Conservation (phyloP, 1,140 invertebrate species). For the Megalopta genalis region DNA sequence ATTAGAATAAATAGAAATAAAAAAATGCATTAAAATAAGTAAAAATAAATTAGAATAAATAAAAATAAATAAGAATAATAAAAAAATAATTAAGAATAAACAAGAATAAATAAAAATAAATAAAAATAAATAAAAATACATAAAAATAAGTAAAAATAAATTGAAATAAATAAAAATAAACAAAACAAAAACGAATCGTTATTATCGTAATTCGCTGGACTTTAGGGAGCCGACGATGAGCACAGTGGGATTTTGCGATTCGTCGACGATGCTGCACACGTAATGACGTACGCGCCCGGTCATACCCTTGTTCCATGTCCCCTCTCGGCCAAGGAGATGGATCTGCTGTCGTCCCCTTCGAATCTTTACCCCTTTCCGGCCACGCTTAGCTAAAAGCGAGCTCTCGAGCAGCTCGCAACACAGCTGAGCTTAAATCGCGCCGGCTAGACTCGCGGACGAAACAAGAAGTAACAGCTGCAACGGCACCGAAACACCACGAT, state of each 20-base stretch:
- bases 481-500: conserved; percentile 51
- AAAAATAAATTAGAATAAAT: no score
- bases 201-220: no score
- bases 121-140: no score
- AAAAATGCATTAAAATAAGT: no score
- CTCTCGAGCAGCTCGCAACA: conserved; percentile 32
- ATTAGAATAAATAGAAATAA: no score
- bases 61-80: no score
- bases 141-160: no score
- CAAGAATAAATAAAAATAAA: no score
- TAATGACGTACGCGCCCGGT: conserved; percentile 59
- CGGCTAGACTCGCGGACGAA: conserved; percentile 59
- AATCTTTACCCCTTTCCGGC: conserved; percentile 13
- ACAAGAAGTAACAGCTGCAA: conserved; percentile 67
- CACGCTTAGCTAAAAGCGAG: conserved; percentile 38
- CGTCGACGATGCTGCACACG: conserved; percentile 45
- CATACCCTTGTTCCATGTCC: conserved; percentile 12
- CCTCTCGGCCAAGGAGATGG: background rate
- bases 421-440: conserved; percentile 56
- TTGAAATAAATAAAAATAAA: no score
- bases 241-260: conserved; percentile 15
- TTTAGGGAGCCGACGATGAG: no score
- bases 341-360: background rate
- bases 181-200: no score
- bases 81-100: no score